Evolutionary conservation across 2,888 invertebrate genomes (phyloP).

Genomic region (Cotesia congregata): DNA sequence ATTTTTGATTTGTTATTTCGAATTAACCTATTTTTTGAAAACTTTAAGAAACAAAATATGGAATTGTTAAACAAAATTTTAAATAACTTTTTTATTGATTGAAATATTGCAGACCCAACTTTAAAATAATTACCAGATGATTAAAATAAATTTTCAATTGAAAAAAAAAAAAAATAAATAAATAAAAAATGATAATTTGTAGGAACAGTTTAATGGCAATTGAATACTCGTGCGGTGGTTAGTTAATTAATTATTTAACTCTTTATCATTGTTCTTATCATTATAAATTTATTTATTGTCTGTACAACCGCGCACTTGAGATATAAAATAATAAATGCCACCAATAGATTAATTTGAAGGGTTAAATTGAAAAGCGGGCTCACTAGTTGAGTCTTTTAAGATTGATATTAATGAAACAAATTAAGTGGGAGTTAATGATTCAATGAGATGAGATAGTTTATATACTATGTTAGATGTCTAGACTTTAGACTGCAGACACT

Average conservation of each 20-base stretch:
- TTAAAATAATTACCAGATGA: no score
- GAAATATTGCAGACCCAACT: no score
- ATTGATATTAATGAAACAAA: not conserved
- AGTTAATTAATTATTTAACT: not conserved
- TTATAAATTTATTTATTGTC: not conserved
- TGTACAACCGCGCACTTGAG: not conserved
- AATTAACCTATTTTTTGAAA: no score
- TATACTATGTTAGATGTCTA: constrained; percentile 34
- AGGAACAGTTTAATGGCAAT: not conserved
- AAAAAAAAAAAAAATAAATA: no score
- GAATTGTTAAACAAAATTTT: no score
- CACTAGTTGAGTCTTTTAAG: not conserved
- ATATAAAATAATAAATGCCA: not conserved
- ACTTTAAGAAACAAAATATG: no score
- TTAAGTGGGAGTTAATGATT: constrained; percentile 12
- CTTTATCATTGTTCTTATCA: not conserved
- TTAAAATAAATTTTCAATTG: no score
- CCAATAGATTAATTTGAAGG: not conserved
- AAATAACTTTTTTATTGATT: no score
- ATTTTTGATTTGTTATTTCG: no score
- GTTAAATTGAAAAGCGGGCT: constrained; percentile 6
- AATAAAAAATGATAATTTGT: not conserved
- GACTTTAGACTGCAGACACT: constrained; percentile 23
- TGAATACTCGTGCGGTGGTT: not conserved
- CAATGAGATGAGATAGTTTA: not conserved